Evolutionary conservation across 2,113 vertebrate species (phyloP).

Genomic region (Lonchura striata): DNA sequence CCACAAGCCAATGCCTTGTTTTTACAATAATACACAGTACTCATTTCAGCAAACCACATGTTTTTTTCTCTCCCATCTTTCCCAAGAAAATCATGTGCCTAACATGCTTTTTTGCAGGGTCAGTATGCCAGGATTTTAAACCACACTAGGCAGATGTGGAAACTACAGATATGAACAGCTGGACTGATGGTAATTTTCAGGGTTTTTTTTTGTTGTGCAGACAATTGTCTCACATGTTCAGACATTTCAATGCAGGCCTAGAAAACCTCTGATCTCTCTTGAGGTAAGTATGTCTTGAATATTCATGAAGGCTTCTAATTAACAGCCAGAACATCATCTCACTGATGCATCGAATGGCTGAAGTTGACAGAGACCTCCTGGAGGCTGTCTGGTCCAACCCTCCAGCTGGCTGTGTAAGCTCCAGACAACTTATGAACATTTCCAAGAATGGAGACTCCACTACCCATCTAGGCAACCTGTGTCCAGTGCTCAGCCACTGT

Average conservation of each 20-base stretch:
- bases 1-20: accelerated
- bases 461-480: neutral
- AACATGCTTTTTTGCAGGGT: neutral
- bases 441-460: neutral
- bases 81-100: neutral
- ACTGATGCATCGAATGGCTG: neutral
- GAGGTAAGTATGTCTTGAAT: neutral
- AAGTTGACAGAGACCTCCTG: neutral
- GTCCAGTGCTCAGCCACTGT: neutral
- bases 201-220: neutral
- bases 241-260: neutral
- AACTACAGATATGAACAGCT: neutral
- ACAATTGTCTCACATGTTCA: neutral
- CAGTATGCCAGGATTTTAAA: neutral
- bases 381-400: neutral
- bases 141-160: neutral
- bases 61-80: neutral
- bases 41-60: neutral
- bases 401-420: neutral
- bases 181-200: neutral
- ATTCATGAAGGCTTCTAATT: neutral
- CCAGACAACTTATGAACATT: neutral
- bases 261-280: neutral
- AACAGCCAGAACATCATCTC: neutral
- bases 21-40: neutral